Evolutionary conservation across 2,113 vertebrate genomes (phyloP), one percentile per base, ranked within the genome.

Genomic region (Toxostoma redivivum): DNA sequence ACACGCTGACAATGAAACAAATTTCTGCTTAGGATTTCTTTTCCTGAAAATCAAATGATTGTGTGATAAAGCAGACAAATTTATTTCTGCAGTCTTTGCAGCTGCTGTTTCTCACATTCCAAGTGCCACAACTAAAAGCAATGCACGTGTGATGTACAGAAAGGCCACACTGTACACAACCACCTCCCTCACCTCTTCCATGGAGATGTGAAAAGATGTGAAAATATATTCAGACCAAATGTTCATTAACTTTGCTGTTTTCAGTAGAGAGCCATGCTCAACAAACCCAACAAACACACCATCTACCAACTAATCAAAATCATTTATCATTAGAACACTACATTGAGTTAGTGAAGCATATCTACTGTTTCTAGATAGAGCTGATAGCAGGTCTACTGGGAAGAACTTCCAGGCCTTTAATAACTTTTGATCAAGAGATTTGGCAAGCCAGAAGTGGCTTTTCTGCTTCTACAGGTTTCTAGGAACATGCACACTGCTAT

Each of bases 391-490:
- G 4, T 2, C 1, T n/a, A 25, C 5, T 50, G 22, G 54, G 33
- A 95, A 85, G 51, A 85, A 53, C 37, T 62, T 74, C 16, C 38
- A 81, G 64, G 37, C 35, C 30, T 58, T 53, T 25, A 54, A 12
- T 8, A 61, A 81, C 51, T 79, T 92, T 37, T 62, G 30, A 40
- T 35, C 6, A 50, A 38, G 15, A 70, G 25, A 62, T 67, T 0
- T 57, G 56, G 42, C 30, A 48, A 85, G 42, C 28, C 81, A 77
- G 17, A 69, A 77, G 24, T 33, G 17, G 33, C 44, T 66, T 44
- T 48, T 71, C 30, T 86, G 73, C 42, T 89, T 89, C 84, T 62
- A 45, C 28, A 57, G 30, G 42, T 62, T 91, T 78, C 64, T 50
- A 85, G 50, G n/a, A 92, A 73, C 64, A 45, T 21, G 38, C 21